A percentile compares a stretch with the other conserved stretches of the same genome.
Evolutionary conservation across 2,797 vertebrate genomes (phyloP).

Genomic region (Notolepis coatsorum): DNA sequence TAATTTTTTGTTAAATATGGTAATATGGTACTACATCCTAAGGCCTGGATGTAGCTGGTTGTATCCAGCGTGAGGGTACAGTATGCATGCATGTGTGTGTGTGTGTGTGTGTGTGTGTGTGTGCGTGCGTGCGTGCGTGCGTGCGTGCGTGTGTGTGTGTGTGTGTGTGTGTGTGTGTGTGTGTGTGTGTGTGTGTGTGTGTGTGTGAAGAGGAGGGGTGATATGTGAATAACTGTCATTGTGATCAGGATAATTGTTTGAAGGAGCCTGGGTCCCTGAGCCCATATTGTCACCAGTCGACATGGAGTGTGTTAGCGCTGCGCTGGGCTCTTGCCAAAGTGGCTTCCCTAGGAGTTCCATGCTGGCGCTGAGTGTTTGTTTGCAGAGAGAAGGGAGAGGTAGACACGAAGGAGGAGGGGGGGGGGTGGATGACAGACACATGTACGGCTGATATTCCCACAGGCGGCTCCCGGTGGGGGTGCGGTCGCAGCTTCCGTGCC

Average conservation of each 20-base stretch:
- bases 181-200: too few relatives aligned
- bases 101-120: too few relatives aligned
- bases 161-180: too few relatives aligned
- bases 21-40: too few relatives aligned
- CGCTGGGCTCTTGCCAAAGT: conserved; percentile 73
- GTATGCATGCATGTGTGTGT: too few relatives aligned
- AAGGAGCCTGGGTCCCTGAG: conserved; percentile 48
- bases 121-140: too few relatives aligned
- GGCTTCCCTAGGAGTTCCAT: conserved; percentile 68
- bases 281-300: conserved; percentile 53
- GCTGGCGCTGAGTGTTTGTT: conserved; percentile 75
- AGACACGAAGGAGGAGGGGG: conserved; percentile 56
- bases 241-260: conserved; percentile 60
- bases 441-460: conserved; percentile 75
- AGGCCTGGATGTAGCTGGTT: too few relatives aligned
- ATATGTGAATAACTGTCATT: too few relatives aligned
- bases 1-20: too few relatives aligned
- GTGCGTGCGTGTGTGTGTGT: too few relatives aligned
- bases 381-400: conserved; percentile 68
- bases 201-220: too few relatives aligned
- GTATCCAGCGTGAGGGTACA: too few relatives aligned
- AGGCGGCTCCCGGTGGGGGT: conserved; percentile 61
- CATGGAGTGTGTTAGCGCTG: conserved; percentile 47
- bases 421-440: conserved; percentile 54
- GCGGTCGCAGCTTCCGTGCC: conserved; percentile 54